Conservation (phyloP, 2,888 invertebrate species). For the Eupelmus urozonus region DNA sequence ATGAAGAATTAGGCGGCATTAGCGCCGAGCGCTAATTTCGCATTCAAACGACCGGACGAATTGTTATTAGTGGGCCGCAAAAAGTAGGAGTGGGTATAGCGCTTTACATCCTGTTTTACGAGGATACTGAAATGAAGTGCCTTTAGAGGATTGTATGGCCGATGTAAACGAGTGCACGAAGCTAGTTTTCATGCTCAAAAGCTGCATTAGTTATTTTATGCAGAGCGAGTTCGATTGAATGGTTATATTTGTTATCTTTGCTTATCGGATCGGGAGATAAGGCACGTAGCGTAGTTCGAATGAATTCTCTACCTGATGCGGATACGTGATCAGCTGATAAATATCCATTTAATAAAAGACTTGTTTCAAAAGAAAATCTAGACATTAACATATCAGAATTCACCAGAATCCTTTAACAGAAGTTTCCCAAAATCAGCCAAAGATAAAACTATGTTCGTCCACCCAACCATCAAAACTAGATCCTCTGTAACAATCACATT, state of each 20-base stretch:
- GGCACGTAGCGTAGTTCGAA: no score
- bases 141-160: not conserved
- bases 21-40: not conserved
- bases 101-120: not conserved
- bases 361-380: no score
- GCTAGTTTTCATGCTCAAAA: not conserved
- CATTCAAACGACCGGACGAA: not conserved
- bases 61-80: not conserved
- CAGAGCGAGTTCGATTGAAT: not conserved
- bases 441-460: no score
- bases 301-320: no score
- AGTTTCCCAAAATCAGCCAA: no score
- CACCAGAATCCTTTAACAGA: no score
- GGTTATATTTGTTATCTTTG: not conserved
- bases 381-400: no score
- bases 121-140: not conserved
- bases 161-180: not conserved
- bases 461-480: no score
- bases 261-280: slow-evolving; percentile 1
- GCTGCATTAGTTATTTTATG: not conserved
- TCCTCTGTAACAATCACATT: no score
- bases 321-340: no score
- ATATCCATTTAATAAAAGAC: no score
- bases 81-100: not conserved
- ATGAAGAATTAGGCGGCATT: not conserved